Conservation (phyloP, 2,797 vertebrate genomes). For the Acanthopagrus latus region DNA sequence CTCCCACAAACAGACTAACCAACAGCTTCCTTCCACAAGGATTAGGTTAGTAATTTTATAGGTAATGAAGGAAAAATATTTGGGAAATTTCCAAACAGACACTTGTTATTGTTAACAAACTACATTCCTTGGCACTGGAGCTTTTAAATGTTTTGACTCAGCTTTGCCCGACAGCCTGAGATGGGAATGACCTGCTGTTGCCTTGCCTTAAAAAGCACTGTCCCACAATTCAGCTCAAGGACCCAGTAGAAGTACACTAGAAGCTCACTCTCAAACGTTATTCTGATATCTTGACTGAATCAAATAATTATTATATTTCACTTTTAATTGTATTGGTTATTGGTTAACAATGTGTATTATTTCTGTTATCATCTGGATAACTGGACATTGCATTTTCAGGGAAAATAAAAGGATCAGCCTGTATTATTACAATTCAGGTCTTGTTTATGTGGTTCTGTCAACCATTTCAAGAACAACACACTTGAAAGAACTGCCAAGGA, state of each 20-base stretch:
- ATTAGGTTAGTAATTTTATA: neutral
- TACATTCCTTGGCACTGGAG: constrained; percentile 8
- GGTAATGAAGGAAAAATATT: neutral
- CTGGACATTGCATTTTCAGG: neutral
- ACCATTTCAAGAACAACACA: neutral
- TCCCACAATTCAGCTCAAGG: neutral
- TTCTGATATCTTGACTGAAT: neutral
- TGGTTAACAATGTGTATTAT: neutral
- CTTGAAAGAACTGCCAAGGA: neutral
- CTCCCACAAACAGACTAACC: too few relatives aligned
- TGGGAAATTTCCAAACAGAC: neutral
- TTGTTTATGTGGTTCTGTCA: neutral
- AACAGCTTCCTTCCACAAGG: too few relatives aligned
- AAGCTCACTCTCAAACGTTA: neutral
- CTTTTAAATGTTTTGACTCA: constrained; percentile 1
- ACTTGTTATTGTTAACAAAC: neutral
- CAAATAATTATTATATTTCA: too few relatives aligned
- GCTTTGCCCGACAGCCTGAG: constrained; percentile 1
- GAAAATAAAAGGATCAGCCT: neutral
- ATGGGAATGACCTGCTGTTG: neutral
- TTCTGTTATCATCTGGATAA: neutral
- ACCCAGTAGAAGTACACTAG: neutral
- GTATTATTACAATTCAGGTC: neutral
- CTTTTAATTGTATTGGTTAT: neutral
- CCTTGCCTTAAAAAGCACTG: neutral